Evolutionary conservation across 2,888 invertebrate genomes (phyloP).

Genomic region (Drosophila nr. fundita): DNA sequence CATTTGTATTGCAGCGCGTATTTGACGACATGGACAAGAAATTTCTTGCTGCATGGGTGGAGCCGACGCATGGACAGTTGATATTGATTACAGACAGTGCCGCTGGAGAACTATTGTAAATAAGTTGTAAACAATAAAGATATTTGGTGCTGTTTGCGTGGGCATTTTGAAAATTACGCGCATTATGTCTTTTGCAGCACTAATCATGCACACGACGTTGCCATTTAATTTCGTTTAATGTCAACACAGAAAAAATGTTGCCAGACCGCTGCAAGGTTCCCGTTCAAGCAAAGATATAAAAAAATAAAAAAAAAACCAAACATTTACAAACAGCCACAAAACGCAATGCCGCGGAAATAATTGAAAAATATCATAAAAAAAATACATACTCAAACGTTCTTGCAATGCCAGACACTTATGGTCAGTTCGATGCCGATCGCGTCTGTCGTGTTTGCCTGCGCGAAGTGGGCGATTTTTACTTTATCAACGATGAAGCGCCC

Average conservation of each 20-base stretch:
- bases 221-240: slow-evolving; percentile 19
- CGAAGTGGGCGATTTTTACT: slow-evolving; percentile 66
- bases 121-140: slow-evolving; percentile 11
- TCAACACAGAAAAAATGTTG: slow-evolving; percentile 11
- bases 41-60: slow-evolving; percentile 91
- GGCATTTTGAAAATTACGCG: slow-evolving; percentile 19
- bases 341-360: slow-evolving; percentile 30
- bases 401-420: slow-evolving; percentile 40
- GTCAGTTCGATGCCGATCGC: slow-evolving; percentile 69
- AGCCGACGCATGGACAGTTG: slow-evolving; percentile 52
- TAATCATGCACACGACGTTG: slow-evolving; percentile 6
- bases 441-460: slow-evolving; percentile 84
- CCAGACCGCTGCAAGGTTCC: slow-evolving; percentile 16
- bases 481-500: slow-evolving; percentile 79
- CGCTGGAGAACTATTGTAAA: slow-evolving; percentile 35
- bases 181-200: not conserved
- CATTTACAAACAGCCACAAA: slow-evolving; percentile 26
- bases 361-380: slow-evolving; percentile 9
- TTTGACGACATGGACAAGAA: too few relatives aligned
- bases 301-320: slow-evolving; percentile 22
- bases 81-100: slow-evolving; percentile 49
- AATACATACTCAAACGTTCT: not conserved
- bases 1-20: too few relatives aligned
- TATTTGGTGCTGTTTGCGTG: not conserved
- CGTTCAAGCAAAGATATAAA: slow-evolving; percentile 43